phyloP scores from a whole-genome alignment of 2,113 vertebrate genomes.

The Syrrhaptes paradoxus region DNA sequence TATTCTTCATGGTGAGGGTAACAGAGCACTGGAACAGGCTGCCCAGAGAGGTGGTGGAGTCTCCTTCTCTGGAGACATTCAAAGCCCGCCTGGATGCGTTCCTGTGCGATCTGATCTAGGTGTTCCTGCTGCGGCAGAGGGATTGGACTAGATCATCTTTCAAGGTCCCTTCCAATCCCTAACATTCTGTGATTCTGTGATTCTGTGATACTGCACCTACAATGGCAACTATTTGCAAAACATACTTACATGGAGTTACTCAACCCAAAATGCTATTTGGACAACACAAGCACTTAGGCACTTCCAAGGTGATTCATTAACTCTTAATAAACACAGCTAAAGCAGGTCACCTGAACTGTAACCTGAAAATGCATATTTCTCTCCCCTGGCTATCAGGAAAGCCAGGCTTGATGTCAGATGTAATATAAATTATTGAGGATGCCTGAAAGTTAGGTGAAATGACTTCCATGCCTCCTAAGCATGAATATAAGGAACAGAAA shows the following conservation, averaged over 20 bases:
- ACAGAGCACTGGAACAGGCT: too few relatives aligned
- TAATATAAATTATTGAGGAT: neutral
- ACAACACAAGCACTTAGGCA: neutral
- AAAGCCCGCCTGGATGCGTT: too few relatives aligned
- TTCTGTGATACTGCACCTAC: neutral
- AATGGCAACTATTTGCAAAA: neutral
- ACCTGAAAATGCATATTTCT: neutral
- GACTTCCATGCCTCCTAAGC: neutral
- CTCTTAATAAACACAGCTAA: neutral
- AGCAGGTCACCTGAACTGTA: neutral
- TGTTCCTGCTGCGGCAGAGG: too few relatives aligned
- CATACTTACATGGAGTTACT: neutral
- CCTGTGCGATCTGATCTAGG: too few relatives aligned
- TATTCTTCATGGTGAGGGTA: too few relatives aligned
- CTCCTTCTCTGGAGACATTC: too few relatives aligned
- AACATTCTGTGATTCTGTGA: too few relatives aligned
- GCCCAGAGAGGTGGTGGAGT: too few relatives aligned
- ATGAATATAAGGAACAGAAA: neutral
- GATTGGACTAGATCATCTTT: too few relatives aligned
- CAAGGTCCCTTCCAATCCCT: too few relatives aligned
- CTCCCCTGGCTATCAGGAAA: neutral
- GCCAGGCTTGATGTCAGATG: neutral
- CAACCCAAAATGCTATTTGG: neutral
- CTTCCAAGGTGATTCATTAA: neutral
- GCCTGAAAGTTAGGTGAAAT: neutral